Evolutionary conservation across 2,113 vertebrate genomes (phyloP), one percentile per base, ranked within the genome.

Genomic region (Myodes glareolus): DNA sequence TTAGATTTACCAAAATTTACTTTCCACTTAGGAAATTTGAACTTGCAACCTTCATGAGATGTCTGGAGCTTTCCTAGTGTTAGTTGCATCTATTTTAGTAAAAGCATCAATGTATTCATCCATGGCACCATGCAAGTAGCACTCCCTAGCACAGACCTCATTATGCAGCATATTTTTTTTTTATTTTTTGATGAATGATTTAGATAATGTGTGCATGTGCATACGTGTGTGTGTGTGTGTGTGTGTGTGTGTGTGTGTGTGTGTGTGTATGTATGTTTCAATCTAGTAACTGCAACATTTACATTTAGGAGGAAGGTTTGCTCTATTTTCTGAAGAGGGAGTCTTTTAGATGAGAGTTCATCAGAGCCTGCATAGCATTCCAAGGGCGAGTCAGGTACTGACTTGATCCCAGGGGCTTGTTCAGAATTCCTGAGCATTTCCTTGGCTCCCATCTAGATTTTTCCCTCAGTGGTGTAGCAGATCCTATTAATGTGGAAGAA

Each of bases 391-490:
- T 67, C 68, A 91, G 58, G 90, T 88, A 72, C 84, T 75, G 81
- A 55, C 50, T n/a, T 81, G 94, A 82, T 52, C 67, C 61, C 78
- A 39, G 27, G 77, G 94, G 61, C 86, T 21, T 88, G 61, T 91
- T 95, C 81, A 95, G 47, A 96, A 97, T 96, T 95, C 81, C 91
- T 90, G 25, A 95, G 61, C 19, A 65, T 61, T 96, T 96, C 50
- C 14, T 88, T 67, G 85, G 21, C 63, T 27, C 86, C 33, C 65
- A 16, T 76, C 63, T 93, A 27, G 45, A 88, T 67, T 72, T 93
- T 73, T n/a, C 23, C n/a, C 19, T 42, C 65, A 3, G 45, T 87
- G 55, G 75, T 87, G 27, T 52, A 92, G 70, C 78, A 94, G 67
- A 96, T n/a, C 5, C 58, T 78, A 87, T 92, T 95, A 92, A 91